A percentile compares a stretch with the other conserved stretches of the same genome.
These are phyloP conservation scores for Chaunax sp. DNA, from an alignment of 2,797 vertebrate genomes.

Conservation along the genomic window DNA sequence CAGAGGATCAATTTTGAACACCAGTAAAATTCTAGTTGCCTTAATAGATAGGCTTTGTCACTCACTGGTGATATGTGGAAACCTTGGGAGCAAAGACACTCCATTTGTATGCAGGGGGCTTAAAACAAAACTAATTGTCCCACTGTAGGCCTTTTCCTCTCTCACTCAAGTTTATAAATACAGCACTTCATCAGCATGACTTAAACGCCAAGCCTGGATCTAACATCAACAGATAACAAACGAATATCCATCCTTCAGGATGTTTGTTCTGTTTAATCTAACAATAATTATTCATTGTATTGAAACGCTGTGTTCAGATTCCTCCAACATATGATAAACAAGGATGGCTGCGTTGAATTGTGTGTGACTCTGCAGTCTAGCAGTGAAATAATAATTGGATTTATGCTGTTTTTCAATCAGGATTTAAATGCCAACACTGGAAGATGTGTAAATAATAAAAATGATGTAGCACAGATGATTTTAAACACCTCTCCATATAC, in stretches of 20 bases:
- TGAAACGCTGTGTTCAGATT: neutral
- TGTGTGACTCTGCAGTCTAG: neutral
- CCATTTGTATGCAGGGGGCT: constrained; percentile 62
- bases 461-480: constrained; percentile 13
- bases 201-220: neutral
- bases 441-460: constrained; percentile 14
- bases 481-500: constrained; percentile 8
- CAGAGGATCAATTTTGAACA: constrained; percentile 67
- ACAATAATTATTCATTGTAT: neutral
- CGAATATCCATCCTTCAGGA: neutral
- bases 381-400: neutral
- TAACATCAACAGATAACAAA: constrained; percentile 11
- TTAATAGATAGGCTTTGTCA: constrained; percentile 74
- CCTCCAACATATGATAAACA: neutral
- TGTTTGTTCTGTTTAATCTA: neutral
- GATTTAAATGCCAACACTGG: constrained; percentile 12
- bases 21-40: constrained; percentile 63
- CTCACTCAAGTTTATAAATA: constrained; percentile 52
- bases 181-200: constrained; percentile 27
- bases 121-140: constrained; percentile 66
- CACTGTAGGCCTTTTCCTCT: constrained; percentile 51
- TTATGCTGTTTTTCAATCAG: neutral
- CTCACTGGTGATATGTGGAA: constrained; percentile 52
- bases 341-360: neutral
- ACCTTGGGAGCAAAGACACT: constrained; percentile 47